Percentiles rank a stretch among this genome's conserved stretches.
phyloP scores from a whole-genome alignment of 2,113 vertebrate genomes.

The Hemicordylus capensis region DNA sequence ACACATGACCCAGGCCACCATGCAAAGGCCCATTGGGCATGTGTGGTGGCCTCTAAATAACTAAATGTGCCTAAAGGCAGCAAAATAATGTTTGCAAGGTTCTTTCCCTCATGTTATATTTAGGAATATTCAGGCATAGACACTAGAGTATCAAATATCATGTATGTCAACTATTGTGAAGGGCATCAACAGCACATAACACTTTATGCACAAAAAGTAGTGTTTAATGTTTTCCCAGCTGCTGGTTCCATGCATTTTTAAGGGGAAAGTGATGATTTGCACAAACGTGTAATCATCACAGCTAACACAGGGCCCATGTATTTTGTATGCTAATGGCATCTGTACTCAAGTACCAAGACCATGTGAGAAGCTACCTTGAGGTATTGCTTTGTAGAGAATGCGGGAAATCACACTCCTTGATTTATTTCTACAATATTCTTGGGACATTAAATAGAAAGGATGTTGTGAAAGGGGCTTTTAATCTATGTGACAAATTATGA shows the following conservation, averaged over 20 bases:
- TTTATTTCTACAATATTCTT: slow-evolving; percentile 57
- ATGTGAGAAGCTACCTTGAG: slow-evolving; percentile 5
- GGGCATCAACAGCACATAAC: neutral
- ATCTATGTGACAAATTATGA: slow-evolving; percentile 76
- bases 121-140: neutral
- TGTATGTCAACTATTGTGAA: neutral
- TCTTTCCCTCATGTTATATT: neutral
- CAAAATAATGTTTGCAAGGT: neutral
- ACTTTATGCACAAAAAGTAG: neutral
- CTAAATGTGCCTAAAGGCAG: neutral
- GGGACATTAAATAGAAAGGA: slow-evolving; percentile 62
- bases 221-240: neutral
- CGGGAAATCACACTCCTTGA: slow-evolving; percentile 41
- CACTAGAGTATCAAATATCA: neutral
- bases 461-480: slow-evolving; percentile 69
- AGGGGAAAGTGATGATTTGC: neutral
- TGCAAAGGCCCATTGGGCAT: no score
- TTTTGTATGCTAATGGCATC: neutral
- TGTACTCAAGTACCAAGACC: neutral
- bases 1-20: no score
- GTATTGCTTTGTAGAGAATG: slow-evolving; percentile 47
- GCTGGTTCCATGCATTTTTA: neutral
- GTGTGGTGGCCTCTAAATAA: no score
- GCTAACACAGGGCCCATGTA: neutral
- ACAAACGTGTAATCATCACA: neutral